Base-by-base conservation (phyloP, 1,140 invertebrate species). In the Caerostris extrusa region DNA sequence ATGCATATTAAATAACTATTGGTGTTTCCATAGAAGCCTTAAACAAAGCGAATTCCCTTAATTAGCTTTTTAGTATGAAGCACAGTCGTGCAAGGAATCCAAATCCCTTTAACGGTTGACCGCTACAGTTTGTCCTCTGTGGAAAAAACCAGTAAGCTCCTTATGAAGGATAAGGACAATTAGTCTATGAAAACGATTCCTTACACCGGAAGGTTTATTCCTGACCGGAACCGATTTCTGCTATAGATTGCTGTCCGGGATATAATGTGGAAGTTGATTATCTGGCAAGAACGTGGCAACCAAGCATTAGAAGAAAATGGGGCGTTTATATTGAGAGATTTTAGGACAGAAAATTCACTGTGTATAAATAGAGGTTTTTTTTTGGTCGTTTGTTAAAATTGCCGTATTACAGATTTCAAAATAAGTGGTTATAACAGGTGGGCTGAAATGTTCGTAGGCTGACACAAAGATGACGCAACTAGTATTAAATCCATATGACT, bases 121-220 rank as follows among this genome's bases (percentile, higher is more conserved):
- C 87, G 64, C 53, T 57, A 89, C 87, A 89, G 57, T 67, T 61
- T 61, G 14, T 89, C 61, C 50, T 89, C 14, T 53, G 53, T 69
- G 71, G 87, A 19, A 89, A 83, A 61, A 71, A 7, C 19, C 4
- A 4, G 34, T 89, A 89, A 69, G 64, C 85, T 50, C 55, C 34
- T 56, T 89, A 69, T 89, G 64, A 69, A 89, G 87, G 60, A 89
- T 69, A 69, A 69, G 87, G 61, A 89, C 85, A 87, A 57, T 87
- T 87, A 87, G 60, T 14, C 60, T 14, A 64, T 56, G 12, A 87
- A 87, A 87, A 53, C 60, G 85, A 60, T 87, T 61, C 12, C 58
- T 64, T 60, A 64, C 14, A 57, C 34, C 12, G 60, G 58, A 60
- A 50, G 60, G 55, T 64, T 87, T 87, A 87, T 61, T 87, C 12